These are phyloP conservation scores for Montipora capricornis DNA, from an alignment of 64 coral and sea anemone species.

Conservation along the genomic window DNA sequence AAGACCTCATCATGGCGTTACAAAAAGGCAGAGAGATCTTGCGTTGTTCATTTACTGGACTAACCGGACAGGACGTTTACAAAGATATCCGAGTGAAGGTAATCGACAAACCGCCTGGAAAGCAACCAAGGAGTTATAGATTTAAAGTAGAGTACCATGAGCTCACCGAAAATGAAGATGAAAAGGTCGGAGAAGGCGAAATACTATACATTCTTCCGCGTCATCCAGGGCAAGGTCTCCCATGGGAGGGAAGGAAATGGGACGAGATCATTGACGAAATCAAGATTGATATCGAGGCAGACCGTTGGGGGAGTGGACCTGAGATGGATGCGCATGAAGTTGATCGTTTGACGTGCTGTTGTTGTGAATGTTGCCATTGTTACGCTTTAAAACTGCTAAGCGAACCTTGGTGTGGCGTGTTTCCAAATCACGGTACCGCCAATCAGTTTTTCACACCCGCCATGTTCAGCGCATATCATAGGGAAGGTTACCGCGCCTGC, in stretches of 20 bases:
- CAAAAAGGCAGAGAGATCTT: constrained; percentile 64
- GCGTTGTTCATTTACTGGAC: constrained; percentile 70
- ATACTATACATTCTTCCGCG: constrained; percentile 80
- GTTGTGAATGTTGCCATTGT: constrained; percentile 80
- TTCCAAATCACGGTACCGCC: constrained; percentile 75
- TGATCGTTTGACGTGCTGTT: constrained; percentile 73
- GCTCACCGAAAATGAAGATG: constrained; percentile 16
- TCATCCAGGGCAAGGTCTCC: constrained; percentile 1
- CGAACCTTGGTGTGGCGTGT: constrained; percentile 38
- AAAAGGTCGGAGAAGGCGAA: constrained; percentile 69
- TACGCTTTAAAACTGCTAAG: constrained; percentile 31
- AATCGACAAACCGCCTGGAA: constrained; percentile 13
- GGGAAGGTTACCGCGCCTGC: constrained; percentile 82
- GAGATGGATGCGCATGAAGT: constrained; percentile 67
- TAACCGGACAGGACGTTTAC: constrained; percentile 59
- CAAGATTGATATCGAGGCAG: constrained; percentile 57
- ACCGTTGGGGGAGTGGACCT: constrained; percentile 80
- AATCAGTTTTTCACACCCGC: constrained; percentile 77
- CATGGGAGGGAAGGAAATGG: constrained; percentile 43
- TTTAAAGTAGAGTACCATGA: constrained; percentile 86
- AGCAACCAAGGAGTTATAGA: constrained; percentile 73
- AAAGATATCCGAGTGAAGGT: constrained; percentile 57
- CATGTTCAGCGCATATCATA: constrained; percentile 74
- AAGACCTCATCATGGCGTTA: constrained; percentile 44
- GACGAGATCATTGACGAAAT: constrained; percentile 32